Conservation (phyloP, 2,797 vertebrate genomes). For the Tenualosa thibaudeaui region DNA sequence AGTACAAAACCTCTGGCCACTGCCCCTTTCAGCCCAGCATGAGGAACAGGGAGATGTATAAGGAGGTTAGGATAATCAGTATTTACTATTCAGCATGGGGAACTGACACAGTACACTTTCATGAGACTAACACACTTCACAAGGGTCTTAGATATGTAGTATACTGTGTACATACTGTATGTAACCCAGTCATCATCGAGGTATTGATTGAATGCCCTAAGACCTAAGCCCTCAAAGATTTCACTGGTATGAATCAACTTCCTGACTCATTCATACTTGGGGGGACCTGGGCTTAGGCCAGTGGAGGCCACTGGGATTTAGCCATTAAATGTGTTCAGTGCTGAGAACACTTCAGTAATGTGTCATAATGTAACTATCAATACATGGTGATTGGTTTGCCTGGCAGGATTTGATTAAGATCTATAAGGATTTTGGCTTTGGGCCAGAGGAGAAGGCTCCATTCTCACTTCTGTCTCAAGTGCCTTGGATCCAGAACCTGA, state of each 20-base stretch:
- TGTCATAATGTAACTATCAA: not conserved
- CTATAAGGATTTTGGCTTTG: constrained; percentile 76
- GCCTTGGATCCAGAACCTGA: constrained; percentile 77
- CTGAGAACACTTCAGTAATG: not conserved
- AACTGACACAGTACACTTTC: too few relatives aligned
- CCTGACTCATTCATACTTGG: too few relatives aligned
- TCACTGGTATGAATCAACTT: too few relatives aligned
- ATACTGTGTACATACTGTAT: too few relatives aligned
- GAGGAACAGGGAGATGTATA: constrained; percentile 61
- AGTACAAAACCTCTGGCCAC: constrained; percentile 54
- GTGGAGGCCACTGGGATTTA: too few relatives aligned
- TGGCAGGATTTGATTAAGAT: constrained; percentile 74
- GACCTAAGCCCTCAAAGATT: too few relatives aligned
- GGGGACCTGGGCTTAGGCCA: too few relatives aligned
- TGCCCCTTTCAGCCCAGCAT: constrained; percentile 57
- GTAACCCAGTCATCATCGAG: too few relatives aligned
- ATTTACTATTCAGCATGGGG: too few relatives aligned
- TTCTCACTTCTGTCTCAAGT: constrained; percentile 79
- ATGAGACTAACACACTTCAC: not conserved
- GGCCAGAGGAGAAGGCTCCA: constrained; percentile 69
- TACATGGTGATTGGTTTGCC: not conserved
- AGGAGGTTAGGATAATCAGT: constrained; percentile 62
- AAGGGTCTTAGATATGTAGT: not conserved
- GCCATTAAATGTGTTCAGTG: not conserved
- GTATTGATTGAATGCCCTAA: too few relatives aligned